These are phyloP conservation scores for Arothron firmamentum DNA, from an alignment of 2,113 vertebrate genomes.

Conservation along the genomic window DNA sequence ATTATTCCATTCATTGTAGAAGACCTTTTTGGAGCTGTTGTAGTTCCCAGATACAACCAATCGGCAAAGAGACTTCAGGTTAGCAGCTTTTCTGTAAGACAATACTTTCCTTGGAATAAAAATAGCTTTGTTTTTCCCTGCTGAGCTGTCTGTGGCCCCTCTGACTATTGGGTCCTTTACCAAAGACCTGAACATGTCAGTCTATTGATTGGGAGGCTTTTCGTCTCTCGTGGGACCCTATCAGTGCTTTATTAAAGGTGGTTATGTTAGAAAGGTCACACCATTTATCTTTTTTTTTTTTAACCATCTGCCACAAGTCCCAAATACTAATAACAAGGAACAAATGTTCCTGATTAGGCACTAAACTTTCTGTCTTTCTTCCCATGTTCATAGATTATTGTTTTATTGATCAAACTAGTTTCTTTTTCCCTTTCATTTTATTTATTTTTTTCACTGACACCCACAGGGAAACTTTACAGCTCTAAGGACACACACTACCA, in stretches of 20 bases:
- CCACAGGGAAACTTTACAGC: no score
- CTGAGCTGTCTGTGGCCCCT: conserved; percentile 21
- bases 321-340: not conserved
- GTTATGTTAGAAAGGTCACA: conserved; percentile 31
- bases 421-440: no score
- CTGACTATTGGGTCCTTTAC: conserved; percentile 31
- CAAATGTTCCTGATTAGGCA: no score
- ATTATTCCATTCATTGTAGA: not conserved
- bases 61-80: conserved; percentile 17
- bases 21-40: not conserved
- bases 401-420: no score
- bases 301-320: not conserved
- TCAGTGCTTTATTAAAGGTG: conserved; percentile 36
- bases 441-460: no score
- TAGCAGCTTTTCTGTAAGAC: conserved; percentile 34
- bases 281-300: conserved; percentile 13
- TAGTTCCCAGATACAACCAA: conserved; percentile 1
- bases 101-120: conserved; percentile 42
- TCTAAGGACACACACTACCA: no score
- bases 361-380: no score
- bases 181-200: conserved; percentile 36
- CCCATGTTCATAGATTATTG: no score
- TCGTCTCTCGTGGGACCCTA: conserved; percentile 33
- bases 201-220: conserved; percentile 52
- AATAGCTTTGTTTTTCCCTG: conserved; percentile 24